Evolutionary conservation across 2,113 vertebrate genomes (phyloP), one percentile per base, ranked within the genome.

Genomic region (Ceyx margarethae): DNA sequence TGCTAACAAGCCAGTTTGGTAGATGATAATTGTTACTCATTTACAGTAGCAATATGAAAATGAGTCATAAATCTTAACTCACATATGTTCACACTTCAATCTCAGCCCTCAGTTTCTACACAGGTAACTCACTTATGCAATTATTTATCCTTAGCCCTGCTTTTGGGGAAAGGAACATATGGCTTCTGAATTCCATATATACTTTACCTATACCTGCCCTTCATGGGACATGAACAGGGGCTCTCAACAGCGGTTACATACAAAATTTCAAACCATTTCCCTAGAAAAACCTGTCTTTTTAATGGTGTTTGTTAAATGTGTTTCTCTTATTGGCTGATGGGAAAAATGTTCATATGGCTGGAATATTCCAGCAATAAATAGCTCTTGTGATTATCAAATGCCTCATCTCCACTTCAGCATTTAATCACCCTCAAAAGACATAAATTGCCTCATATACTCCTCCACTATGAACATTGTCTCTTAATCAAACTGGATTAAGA

Each of bases 401-500:
- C 50, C 50, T 94, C 2, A 1, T 50, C 53, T 91, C 33, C 54
- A 85, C 80, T 94, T 95, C 79, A 92, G 85, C 89, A 94, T 91
- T 91, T 96, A 95, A 91, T 85, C 76, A 92, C 48, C 43, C 64
- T 95, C 85, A 86, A 88, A 94, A 85, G 37, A 86, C 48, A 84
- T 87, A 82, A 93, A 90, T 69, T 93, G 81, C 80, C 54, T 93
- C 86, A 72, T 90, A 90, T 85, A 82, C 45, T 88, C 56, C 69
- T 88, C 87, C 46, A 82, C 71, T 73, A 33, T 23, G 87, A 96
- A 74, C 37, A 66, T 3, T 86, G 57, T 90, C 76, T 83, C 67
- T 78, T 93, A 95, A 92, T 92, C 56, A 93, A 91, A 95, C 35
- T 45, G 31, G 81, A 90, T 93, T 93, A 94, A 76, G 69, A 95